Evolutionary conservation across 2,797 vertebrate genomes (phyloP).

Genomic region (Acrossocheilus fasciatus): DNA sequence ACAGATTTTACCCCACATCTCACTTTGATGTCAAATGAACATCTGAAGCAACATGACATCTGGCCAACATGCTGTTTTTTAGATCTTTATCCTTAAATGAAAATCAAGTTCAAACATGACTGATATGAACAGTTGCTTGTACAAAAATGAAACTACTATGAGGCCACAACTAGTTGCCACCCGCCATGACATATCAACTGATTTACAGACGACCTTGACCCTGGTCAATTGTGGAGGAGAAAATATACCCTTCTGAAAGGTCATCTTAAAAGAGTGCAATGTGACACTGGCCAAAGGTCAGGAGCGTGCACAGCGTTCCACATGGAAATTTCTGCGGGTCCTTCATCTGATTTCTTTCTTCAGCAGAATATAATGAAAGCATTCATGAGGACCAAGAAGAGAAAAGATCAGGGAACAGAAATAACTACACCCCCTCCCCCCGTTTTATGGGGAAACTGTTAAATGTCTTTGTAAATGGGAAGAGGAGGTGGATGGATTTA

Average conservation of each 20-base stretch:
- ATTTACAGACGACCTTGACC: constrained; percentile 64
- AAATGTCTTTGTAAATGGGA: constrained; percentile 61
- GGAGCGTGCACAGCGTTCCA: constrained; percentile 64
- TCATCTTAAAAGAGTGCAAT: constrained; percentile 64
- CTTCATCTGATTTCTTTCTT: constrained; percentile 58
- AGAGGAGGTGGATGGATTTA: constrained; percentile 63
- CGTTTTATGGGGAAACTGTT: constrained; percentile 51
- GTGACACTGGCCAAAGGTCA: constrained; percentile 67
- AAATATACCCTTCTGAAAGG: constrained; percentile 60
- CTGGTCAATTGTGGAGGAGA: constrained; percentile 52
- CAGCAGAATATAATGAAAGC: constrained; percentile 58
- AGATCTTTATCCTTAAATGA: constrained; percentile 24
- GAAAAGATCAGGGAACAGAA: constrained; percentile 68
- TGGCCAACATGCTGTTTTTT: constrained; percentile 31
- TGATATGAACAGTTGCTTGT: constrained; percentile 37
- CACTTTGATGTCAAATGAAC: constrained; percentile 27
- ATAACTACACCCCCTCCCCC: constrained; percentile 62
- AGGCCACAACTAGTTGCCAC: constrained; percentile 25
- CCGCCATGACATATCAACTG: constrained; percentile 48
- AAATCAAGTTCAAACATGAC: constrained; percentile 40
- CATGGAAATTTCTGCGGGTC: constrained; percentile 64
- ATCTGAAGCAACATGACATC: constrained; percentile 24
- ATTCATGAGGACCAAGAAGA: constrained; percentile 67
- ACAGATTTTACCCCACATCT: constrained; percentile 29
- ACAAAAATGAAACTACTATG: constrained; percentile 32